Base-by-base conservation (phyloP, 1,140 invertebrate genomes). In the Brachionus sp. region DNA sequence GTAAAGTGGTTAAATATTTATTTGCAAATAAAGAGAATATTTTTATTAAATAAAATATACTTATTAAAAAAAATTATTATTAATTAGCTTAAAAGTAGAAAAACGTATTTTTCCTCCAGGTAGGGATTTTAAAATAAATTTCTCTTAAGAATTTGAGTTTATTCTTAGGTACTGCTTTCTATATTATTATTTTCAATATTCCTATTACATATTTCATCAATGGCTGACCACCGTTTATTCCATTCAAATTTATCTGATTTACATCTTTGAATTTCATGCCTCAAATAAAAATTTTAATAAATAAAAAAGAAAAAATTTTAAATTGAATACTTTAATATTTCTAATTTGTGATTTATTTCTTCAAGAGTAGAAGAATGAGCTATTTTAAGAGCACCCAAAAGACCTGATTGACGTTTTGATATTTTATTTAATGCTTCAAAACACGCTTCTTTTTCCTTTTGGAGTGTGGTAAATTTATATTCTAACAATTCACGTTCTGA, bases 361-460 rank as follows among this genome's bases (percentile, higher is more conserved):
- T 80, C 77, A 23, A 80, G 39, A 16, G 35, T 42, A 10, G 77
- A 80, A 5, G 77, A 80, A 50, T 80, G 77, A 80, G 77, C 62
- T 37, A 80, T 80, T 80, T 80, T 80, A 0, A 80, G 29, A n/a
- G 77, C 77, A 19, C 77, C 77, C 4, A 80, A 62, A 7, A 80
- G 12, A 5, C 77, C 77, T 5, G 77, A 80, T 16, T 80, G 50
- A 12, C 62, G 50, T 35, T 80, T 80, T 9, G 77, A 80, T 64
- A 80, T 80, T 25, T 80, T 66, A 42, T 80, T 80, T n/a, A 80
- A n/a, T 12, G 50, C 19, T 42, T 80, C 77, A 35, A 62, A 80
- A 33, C 77, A 80, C 10, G 77, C 9, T 39, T 66, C 62, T 80
- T 66, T 80, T 80, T 80, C 77, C 42, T 80, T 80, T 44, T 80